Evolutionary conservation across 2,797 vertebrate genomes (phyloP).

Genomic region (Myotis daubentonii): DNA sequence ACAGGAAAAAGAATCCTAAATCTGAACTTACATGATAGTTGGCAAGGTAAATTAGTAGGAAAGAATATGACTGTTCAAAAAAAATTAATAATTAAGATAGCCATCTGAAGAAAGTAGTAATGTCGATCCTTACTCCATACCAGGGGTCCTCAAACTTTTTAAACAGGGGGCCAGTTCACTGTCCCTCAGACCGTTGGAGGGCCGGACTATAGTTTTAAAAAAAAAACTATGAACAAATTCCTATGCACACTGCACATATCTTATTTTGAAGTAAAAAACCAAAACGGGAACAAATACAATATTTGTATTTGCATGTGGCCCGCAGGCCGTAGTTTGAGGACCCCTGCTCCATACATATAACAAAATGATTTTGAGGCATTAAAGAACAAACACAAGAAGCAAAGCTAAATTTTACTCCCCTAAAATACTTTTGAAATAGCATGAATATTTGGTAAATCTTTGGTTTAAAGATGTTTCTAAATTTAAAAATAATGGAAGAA

Average conservation of each 20-base stretch:
- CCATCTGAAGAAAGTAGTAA: background rate
- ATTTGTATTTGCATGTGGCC: no score
- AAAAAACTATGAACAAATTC: no score
- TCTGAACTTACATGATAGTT: background rate
- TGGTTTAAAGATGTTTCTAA: background rate
- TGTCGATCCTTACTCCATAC: background rate
- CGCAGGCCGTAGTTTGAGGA: no score
- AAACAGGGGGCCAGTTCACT: no score
- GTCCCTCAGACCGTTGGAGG: no score
- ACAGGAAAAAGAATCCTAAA: background rate
- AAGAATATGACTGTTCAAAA: background rate
- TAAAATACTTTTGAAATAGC: background rate
- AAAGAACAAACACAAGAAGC: background rate
- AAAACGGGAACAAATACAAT: no score
- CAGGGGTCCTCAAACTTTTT: no score
- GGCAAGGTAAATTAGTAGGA: background rate
- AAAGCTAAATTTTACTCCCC: background rate
- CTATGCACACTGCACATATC: no score
- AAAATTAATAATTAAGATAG: background rate
- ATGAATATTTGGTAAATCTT: background rate
- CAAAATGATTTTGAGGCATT: background rate
- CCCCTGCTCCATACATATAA: background rate
- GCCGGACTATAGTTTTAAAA: no score
- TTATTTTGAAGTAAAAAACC: no score
- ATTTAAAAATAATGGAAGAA: conserved; percentile 30